Base-by-base conservation (phyloP, 2,113 vertebrate genomes). In the Sinocyclocheilus maitianheensis region DNA sequence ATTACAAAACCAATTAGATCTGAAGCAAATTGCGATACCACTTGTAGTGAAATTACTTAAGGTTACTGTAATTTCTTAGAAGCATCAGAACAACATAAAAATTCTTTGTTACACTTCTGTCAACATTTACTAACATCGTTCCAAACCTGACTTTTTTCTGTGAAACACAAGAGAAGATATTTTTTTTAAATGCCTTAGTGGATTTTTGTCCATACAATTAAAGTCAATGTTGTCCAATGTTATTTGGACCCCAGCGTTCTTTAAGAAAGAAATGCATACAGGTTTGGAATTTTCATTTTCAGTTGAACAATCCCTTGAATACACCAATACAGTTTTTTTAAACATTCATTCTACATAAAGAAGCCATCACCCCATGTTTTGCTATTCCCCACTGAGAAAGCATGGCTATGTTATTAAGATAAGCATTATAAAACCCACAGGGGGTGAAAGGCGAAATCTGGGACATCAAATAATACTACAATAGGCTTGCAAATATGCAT, bases 381-480 rank as follows among this genome's bases (percentile, higher is more conserved):
- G 22, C 13, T 46, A 40, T 65, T 65, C 79, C 79, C 24, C 62
- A 67, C 40, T 30, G 79, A 81, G 79, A 81, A 81, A 81, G n/a
- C 62, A 63, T 81, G 43, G 37, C n/a, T 67, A 46, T 81, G 37
- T 48, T 65, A 67, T 67, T 51, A 71, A 82, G 63, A 71, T 55
- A 53, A 82, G 63, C 63, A 53, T 37, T 71, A 18, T 53, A 37
- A 82, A 69, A 30, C 46, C 65, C 18, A 26, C 43, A 34, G 63
- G 81, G 63, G 65, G 26, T 69, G 43, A 53, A 67, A 43, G 40
- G n/a, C n/a, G 9, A 81, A 81, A 82, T 71, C 63, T 51, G 26
- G 46, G 63, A 53, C 65, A 71, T 82, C 80, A 69, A 69, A 55
- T 53, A 53, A 34, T 53, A 69, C 48, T 12, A 71, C 43, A 34